A percentile compares a stretch with the other conserved stretches of the same genome.
Conservation (phyloP, 2,888 invertebrate species). For the Drosophila colorata region DNA sequence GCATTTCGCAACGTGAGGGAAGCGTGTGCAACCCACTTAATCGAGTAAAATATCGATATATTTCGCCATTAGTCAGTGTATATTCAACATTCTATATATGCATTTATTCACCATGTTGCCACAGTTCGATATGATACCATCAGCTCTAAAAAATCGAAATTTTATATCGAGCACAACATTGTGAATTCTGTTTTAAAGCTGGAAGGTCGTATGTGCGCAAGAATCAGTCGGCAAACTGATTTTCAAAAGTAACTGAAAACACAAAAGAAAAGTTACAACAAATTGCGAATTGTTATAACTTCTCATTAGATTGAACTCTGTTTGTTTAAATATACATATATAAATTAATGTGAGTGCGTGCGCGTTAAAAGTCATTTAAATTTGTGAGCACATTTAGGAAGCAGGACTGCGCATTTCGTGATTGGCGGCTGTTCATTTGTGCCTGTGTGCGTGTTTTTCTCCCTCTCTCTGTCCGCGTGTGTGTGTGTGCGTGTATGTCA, state of each 20-base stretch:
- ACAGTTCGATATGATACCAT: slow-evolving; percentile 20
- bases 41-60: slow-evolving; percentile 19
- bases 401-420: slow-evolving; percentile 64
- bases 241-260: slow-evolving; percentile 63
- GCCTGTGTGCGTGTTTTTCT: slow-evolving; percentile 47
- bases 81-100: slow-evolving; percentile 18
- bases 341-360: slow-evolving; percentile 42
- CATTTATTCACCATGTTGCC: slow-evolving; percentile 22
- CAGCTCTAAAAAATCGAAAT: slow-evolving; percentile 39
- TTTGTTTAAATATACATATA: slow-evolving; percentile 32
- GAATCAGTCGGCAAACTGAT: slow-evolving; percentile 58
- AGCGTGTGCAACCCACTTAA: neutral
- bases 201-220: slow-evolving; percentile 65
- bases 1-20: neutral
- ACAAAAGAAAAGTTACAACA: slow-evolving; percentile 27
- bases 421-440: slow-evolving; percentile 62
- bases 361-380: slow-evolving; percentile 40
- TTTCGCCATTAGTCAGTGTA: neutral
- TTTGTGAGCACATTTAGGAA: slow-evolving; percentile 43
- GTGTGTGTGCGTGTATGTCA: slow-evolving; percentile 55
- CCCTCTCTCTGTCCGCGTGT: slow-evolving; percentile 12
- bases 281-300: slow-evolving; percentile 44
- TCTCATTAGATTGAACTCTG: slow-evolving; percentile 44
- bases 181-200: slow-evolving; percentile 65
- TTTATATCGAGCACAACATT: slow-evolving; percentile 41